Base-by-base conservation (phyloP, 1,140 invertebrate genomes). In the Bombus confusus region DNA sequence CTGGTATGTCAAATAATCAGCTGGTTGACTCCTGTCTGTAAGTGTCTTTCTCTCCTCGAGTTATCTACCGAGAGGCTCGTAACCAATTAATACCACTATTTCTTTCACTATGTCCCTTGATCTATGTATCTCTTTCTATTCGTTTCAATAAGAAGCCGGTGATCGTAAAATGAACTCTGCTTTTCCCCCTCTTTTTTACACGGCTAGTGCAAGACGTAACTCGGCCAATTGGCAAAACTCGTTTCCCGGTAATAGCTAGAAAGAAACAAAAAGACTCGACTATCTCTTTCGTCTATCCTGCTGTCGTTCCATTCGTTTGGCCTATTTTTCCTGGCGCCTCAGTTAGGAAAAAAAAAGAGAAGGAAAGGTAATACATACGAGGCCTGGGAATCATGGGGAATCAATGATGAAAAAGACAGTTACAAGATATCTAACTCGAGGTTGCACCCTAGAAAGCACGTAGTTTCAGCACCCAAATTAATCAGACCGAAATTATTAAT, bases 1-100 rank as follows among this genome's bases (percentile, higher is more conserved):
- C 93, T 95, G 95, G 95, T 93, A 96, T 96, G 95, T 95, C 95
- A 93, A 95, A 95, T 93, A 95, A 95, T 95, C 95, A 96, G 93
- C 93, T 96, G 89, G 95, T 96, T 91, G 95, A 96, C 93, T 95
- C 95, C 88, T 96, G 95, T 93, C 93, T 95, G 95, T 96, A 89
- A 95, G 95, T 95, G 93, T 90, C 88, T 90, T 90, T 90, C 86
- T 89, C 88, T 89, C 37, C 79, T 59, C 69, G 78, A 85, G 22
- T 43, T 73, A 28, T 74, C 83, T 3, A 6, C 22, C 66, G 68
- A 69, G 82, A 83, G 82, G 34, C 82, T 68, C 37, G 74, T 83
- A 83, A 80, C 66, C 57, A 34, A 72, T 62, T 71, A 71, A 71
- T 59, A 68, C 52, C 22, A 66, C 59, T 41, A 15, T 68, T 8